These are phyloP conservation scores for Molorchus minor DNA, from an alignment of 2,888 invertebrate genomes.

Conservation along the genomic window DNA sequence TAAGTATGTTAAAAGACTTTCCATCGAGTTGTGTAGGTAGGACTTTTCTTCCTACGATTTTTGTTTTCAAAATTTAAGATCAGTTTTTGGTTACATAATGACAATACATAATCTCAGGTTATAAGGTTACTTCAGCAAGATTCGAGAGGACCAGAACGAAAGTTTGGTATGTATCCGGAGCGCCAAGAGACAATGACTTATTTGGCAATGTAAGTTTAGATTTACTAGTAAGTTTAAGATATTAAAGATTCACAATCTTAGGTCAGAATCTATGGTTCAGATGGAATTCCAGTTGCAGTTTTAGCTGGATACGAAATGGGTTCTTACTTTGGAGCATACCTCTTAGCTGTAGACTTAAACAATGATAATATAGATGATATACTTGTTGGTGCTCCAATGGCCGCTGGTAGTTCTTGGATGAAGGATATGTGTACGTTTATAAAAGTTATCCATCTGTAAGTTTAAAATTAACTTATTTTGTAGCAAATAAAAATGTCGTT, in stretches of 20 bases:
- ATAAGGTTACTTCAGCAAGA: constrained; percentile 35
- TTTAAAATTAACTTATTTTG: constrained; percentile 6
- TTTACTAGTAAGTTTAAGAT: too few relatives aligned
- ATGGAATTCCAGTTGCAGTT: background rate
- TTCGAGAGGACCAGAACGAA: constrained; percentile 47
- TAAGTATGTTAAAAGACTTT: too few relatives aligned
- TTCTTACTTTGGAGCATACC: constrained; percentile 71
- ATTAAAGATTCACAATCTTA: too few relatives aligned
- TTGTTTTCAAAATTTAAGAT: too few relatives aligned
- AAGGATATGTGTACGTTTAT: constrained; percentile 71
- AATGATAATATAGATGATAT: constrained; percentile 69
- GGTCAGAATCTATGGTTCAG: constrained; percentile 35
- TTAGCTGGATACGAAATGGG: constrained; percentile 63
- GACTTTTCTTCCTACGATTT: too few relatives aligned
- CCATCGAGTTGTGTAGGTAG: too few relatives aligned
- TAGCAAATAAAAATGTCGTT: constrained; percentile 5
- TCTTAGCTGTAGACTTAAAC: constrained; percentile 69
- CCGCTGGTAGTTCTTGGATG: constrained; percentile 64
- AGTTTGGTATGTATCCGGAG: constrained; percentile 65
- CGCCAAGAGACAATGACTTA: constrained; percentile 63
- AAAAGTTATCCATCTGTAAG: constrained; percentile 47
- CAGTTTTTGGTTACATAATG: too few relatives aligned
- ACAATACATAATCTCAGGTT: constrained; percentile 37
- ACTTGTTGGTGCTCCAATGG: constrained; percentile 71
- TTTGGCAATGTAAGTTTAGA: constrained; percentile 52